Evolutionary conservation across 2,888 invertebrate genomes (phyloP).

Genomic region (Philereme vetulata): DNA sequence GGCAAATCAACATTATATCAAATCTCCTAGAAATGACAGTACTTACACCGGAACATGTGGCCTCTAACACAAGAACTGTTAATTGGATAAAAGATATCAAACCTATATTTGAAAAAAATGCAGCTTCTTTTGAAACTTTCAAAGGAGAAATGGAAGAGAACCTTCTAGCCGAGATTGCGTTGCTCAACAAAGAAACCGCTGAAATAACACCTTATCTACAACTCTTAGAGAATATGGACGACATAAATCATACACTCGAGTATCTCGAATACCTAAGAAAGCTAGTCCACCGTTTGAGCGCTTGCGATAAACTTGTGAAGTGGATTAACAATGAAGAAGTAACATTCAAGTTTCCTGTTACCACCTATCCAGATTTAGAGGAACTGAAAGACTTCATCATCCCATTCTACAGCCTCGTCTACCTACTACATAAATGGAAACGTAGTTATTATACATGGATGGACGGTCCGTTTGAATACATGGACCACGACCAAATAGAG

Average conservation of each 20-base stretch:
- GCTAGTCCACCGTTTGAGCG: slow-evolving; percentile 89
- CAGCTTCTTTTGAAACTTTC: slow-evolving; percentile 90
- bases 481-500: slow-evolving; percentile 91
- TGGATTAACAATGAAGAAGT: slow-evolving; percentile 97
- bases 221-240: slow-evolving; percentile 93
- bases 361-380: slow-evolving; percentile 90
- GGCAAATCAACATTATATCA: slow-evolving; percentile 86
- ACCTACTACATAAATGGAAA: slow-evolving; percentile 87
- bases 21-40: slow-evolving; percentile 90
- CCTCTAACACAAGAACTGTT: slow-evolving; percentile 91
- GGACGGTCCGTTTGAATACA: slow-evolving; percentile 95
- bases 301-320: slow-evolving; percentile 88
- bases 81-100: slow-evolving; percentile 93
- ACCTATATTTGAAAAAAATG: slow-evolving; percentile 91
- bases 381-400: slow-evolving; percentile 89
- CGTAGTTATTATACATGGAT: slow-evolving; percentile 94
- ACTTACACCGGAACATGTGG: slow-evolving; percentile 89
- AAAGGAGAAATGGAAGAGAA: slow-evolving; percentile 94
- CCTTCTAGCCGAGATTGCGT: slow-evolving; percentile 86
- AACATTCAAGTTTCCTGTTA: slow-evolving; percentile 91
- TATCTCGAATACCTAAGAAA: slow-evolving; percentile 91
- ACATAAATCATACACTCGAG: slow-evolving; percentile 89
- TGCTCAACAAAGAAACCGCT: slow-evolving; percentile 87
- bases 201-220: slow-evolving; percentile 90
- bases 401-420: slow-evolving; percentile 88